Base-by-base conservation (phyloP, 2,797 vertebrate species). In the Chanos chanos region DNA sequence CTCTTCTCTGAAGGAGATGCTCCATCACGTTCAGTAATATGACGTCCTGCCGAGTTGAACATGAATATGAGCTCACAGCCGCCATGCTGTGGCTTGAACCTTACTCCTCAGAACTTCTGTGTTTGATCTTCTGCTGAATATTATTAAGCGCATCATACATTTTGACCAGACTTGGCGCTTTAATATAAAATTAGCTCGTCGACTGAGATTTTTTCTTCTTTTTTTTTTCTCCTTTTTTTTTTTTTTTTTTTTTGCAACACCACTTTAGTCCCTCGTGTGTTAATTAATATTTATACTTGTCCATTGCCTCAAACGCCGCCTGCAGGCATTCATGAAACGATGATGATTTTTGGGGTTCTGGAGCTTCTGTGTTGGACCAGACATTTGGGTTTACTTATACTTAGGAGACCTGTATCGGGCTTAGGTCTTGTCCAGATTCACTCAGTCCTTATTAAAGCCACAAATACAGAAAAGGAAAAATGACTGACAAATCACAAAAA, bases 231-330 rank as follows among this genome's bases (percentile, higher is more conserved):
- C 53, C 1, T 19, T 18, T 63, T 15, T 62, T 7, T 13, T 15
- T 22, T 30, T 34, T 16, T 5, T 18, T 31, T 7, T 6, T 24
- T 18, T 21, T 31, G 74, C 74, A 73, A 75, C 76, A 77, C 78
- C 80, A 73, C 77, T 81, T 74, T 33, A 52, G 80, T 89, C 89
- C 85, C 87, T 76, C 12, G 86, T 88, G 89, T 83, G 81, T 86
- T 88, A 88, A 89, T 90, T 90, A 90, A 90, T 89, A 89, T 89
- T 85, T 89, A 89, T 88, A 85, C 89, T 86, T 89, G 89, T 87
- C 85, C 89, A 89, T 78, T 77, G 89, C 87, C 87, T 87, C 78
- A 86, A 89, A 88, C 87, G 80, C 77, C 86, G 88, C 89, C 86
- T 89, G 85, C 75, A 85, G 86, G 84, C 86, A 83, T 86, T 85